phyloP scores from a whole-genome alignment of 2,888 invertebrate genomes.

The Cheilosia scutellata region DNA sequence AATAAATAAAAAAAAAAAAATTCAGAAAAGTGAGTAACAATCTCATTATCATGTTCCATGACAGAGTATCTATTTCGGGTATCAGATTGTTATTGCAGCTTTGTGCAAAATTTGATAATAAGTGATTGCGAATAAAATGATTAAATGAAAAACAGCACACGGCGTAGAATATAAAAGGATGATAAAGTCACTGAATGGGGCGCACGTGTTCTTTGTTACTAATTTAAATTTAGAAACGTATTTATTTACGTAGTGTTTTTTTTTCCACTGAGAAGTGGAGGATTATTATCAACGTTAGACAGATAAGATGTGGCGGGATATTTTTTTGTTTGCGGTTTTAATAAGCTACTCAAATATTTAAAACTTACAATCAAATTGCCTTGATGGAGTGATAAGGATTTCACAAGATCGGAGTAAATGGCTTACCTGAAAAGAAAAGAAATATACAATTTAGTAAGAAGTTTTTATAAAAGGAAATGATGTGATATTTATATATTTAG shows the following conservation, averaged over 20 bases:
- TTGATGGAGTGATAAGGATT: slow-evolving; percentile 11
- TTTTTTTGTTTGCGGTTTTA: not conserved
- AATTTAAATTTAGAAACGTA: slow-evolving; percentile 16
- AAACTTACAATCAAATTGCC: slow-evolving; percentile 68
- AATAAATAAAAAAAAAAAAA: not conserved
- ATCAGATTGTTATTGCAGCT: slow-evolving; percentile 22
- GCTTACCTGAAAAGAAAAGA: slow-evolving; percentile 70
- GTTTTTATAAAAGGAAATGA: not conserved
- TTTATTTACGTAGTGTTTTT: not conserved
- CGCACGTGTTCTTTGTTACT: slow-evolving; percentile 40
- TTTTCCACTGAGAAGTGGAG: not conserved
- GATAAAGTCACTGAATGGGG: slow-evolving; percentile 1
- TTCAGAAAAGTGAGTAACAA: slow-evolving; percentile 30
- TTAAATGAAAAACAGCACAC: slow-evolving; percentile 3
- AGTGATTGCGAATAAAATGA: slow-evolving; percentile 7
- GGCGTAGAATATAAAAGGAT: slow-evolving; percentile 15
- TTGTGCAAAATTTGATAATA: slow-evolving; percentile 16
- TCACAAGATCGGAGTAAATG: slow-evolving; percentile 50
- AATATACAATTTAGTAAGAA: slow-evolving; percentile 14
- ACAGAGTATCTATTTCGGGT: slow-evolving; percentile 50
- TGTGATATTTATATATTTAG: no score
- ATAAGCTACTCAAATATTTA: not conserved
- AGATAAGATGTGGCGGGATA: not conserved
- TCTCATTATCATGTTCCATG: slow-evolving; percentile 35
- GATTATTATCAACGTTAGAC: not conserved